Evolutionary conservation across 2,113 vertebrate genomes (phyloP), one percentile per base, ranked within the genome.

Genomic region (Charina bottae): DNA sequence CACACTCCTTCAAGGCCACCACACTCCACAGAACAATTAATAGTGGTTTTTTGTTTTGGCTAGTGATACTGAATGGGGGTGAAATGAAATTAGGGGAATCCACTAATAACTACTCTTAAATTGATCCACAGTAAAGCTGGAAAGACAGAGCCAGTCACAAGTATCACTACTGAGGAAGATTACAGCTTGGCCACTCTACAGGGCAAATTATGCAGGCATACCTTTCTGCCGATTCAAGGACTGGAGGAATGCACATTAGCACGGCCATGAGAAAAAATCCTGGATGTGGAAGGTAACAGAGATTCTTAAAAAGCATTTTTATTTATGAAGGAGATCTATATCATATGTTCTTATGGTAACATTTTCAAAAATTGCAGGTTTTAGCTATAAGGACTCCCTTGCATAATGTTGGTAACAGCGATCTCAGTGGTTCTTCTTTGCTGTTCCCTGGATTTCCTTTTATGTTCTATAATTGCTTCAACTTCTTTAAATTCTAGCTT

Each of bases 391-490:
- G 15, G 37, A 49, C 42, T 33, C 56, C 56, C 28, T 53, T 84
- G 19, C 3, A 85, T 42, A 85, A 64, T n/a, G 23, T 49, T 83
- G 49, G 5, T 46, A 60, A 83, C 24, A 92, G 17, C 15, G 21
- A 58, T 83, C 64, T 60, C 33, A 15, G 23, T 26, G 2, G 10
- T 90, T 95, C 28, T 64, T 58, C 92, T 84, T 60, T 83, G 60
- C 53, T 89, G 90, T 78, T 72, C 85, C 15, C 72, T 78, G 42
- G 2, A 88, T 10, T 78, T 83, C 21, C 17, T 28, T 85, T 55
- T 54, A 28, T 85, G 8, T 59, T 28, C 60, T 83, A 87, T 83
- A 90, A 53, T 94, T 91, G n/a, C 59, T 68, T 64, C 55, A 84
- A n/a, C 55, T 89, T 64, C 85, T 56, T 13, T 42, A 92, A 83